Evolutionary conservation across 2,797 vertebrate genomes (phyloP).

Genomic region (Fundulus diaphanus): DNA sequence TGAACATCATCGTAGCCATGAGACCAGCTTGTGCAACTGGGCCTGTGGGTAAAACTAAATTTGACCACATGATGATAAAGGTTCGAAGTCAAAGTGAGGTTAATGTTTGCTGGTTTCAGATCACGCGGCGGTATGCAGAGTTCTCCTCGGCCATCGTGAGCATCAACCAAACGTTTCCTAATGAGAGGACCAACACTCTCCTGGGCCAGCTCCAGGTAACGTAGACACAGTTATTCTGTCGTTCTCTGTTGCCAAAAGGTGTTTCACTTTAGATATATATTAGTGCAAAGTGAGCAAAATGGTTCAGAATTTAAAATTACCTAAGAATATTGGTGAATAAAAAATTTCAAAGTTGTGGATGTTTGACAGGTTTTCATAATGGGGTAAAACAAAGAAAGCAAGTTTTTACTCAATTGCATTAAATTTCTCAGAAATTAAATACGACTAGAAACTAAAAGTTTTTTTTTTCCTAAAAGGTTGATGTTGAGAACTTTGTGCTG

Average conservation of each 20-base stretch:
- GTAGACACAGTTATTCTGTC: neutral
- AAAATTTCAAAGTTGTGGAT: neutral
- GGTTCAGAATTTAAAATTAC: neutral
- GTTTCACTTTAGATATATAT: no score
- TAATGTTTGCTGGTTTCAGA: slow-evolving; percentile 74
- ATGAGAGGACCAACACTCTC: slow-evolving; percentile 86
- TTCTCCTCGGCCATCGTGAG: slow-evolving; percentile 94
- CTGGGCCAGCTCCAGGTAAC: slow-evolving; percentile 91
- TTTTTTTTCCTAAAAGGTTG: slow-evolving; percentile 75
- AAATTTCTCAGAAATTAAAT: no score
- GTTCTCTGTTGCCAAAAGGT: neutral
- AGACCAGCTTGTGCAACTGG: neutral
- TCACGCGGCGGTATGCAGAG: slow-evolving; percentile 92
- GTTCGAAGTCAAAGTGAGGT: neutral
- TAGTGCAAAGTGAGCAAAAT: neutral
- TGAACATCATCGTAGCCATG: neutral
- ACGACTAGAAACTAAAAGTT: no score
- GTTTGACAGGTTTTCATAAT: neutral
- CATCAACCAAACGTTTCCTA: slow-evolving; percentile 94
- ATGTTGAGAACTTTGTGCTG: slow-evolving; percentile 95
- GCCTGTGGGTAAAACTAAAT: neutral
- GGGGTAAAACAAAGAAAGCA: neutral
- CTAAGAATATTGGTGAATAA: neutral
- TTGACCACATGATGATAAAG: neutral
- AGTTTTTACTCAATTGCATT: neutral